Evolutionary conservation across 2,888 invertebrate genomes (phyloP).

Genomic region (Perizoma flavofasciatum): DNA sequence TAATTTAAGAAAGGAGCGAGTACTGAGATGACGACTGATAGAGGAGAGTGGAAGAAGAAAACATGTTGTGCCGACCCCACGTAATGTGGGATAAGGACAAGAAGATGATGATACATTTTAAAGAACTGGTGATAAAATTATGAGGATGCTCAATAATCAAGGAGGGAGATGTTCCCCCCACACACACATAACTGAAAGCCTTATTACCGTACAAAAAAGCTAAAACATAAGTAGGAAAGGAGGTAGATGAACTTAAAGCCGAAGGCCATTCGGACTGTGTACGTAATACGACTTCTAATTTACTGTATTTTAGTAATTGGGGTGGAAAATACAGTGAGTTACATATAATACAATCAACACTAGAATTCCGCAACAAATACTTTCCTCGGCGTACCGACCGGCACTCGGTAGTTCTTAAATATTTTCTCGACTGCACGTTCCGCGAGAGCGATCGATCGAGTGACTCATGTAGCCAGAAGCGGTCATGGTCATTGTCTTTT

Average conservation of each 20-base stretch:
- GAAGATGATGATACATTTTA: too few species aligned
- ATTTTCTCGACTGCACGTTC: constrained; percentile 23
- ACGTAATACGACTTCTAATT: too few species aligned
- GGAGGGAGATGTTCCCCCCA: too few species aligned
- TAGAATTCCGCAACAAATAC: constrained; percentile 13
- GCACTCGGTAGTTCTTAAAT: constrained; percentile 18
- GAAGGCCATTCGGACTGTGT: neutral
- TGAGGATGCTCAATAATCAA: too few species aligned
- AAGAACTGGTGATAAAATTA: too few species aligned
- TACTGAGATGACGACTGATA: too few species aligned
- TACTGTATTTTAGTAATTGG: too few species aligned
- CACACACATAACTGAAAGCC: neutral
- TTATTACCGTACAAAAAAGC: neutral
- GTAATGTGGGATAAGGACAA: too few species aligned
- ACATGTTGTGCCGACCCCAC: too few species aligned
- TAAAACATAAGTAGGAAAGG: neutral
- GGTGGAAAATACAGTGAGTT: too few species aligned
- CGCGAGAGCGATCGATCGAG: constrained; percentile 31
- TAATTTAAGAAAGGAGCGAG: too few species aligned
- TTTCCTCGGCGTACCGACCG: constrained; percentile 11
- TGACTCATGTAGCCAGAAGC: constrained; percentile 36
- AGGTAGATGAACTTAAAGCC: neutral
- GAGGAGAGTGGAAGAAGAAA: too few species aligned
- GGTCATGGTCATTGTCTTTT: constrained; percentile 42
- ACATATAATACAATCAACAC: neutral